Conservation (phyloP, 1,140 invertebrate species). For the Musca domestica region DNA sequence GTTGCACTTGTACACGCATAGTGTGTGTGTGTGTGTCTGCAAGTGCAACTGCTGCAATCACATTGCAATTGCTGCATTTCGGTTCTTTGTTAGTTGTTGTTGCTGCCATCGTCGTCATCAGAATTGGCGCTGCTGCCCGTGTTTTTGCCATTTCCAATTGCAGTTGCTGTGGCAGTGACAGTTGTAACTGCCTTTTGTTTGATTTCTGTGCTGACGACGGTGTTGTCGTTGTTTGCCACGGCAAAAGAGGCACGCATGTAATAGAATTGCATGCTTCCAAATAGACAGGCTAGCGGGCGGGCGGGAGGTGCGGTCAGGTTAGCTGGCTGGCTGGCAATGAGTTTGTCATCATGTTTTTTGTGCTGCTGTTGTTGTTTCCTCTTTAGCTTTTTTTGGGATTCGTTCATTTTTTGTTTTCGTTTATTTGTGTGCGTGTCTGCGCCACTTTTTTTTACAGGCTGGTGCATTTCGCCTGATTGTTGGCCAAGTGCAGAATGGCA, state of each 20-base stretch:
- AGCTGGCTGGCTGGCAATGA: neutral
- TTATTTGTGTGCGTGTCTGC: constrained; percentile 22
- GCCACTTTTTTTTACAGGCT: constrained; percentile 1
- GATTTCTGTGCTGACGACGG: neutral
- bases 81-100: constrained; percentile 1
- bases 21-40: neutral
- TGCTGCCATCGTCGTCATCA: too few species aligned
- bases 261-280: neutral
- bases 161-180: neutral
- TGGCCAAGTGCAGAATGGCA: neutral
- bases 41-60: neutral
- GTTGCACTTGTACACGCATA: neutral
- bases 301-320: neutral
- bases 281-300: neutral
- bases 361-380: neutral
- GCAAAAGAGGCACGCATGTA: constrained; percentile 15
- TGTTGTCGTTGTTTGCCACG: neutral
- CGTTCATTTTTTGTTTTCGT: neutral
- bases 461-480: neutral
- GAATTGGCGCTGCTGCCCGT: too few species aligned
- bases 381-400: neutral
- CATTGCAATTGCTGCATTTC: constrained; percentile 16
- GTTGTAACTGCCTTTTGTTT: constrained; percentile 9
- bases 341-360: neutral
- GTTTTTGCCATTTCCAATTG: too few species aligned